Evolutionary conservation across 2,797 vertebrate genomes (phyloP).

Genomic region (Aeoliscus strigatus): DNA sequence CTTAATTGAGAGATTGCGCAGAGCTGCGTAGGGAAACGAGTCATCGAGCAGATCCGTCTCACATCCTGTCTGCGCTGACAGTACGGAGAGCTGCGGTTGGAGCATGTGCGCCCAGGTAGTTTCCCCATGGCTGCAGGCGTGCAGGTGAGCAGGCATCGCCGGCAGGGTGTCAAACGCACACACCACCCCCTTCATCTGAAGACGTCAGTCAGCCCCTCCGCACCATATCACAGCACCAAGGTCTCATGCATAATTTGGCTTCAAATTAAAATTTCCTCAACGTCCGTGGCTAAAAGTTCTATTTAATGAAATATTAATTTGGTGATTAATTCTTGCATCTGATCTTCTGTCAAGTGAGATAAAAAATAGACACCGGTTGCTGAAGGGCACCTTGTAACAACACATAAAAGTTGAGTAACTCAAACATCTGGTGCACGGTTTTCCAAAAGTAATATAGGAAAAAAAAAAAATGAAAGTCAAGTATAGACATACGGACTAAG

Average conservation of each 20-base stretch:
- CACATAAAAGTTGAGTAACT: constrained; percentile 55
- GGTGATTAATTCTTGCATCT: constrained; percentile 64
- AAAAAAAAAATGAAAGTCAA: constrained; percentile 41
- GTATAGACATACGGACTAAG: constrained; percentile 40
- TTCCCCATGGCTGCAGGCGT: constrained; percentile 62
- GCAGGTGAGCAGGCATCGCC: constrained; percentile 53
- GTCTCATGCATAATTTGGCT: constrained; percentile 69
- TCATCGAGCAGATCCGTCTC: constrained; percentile 54
- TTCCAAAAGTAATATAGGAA: constrained; percentile 23
- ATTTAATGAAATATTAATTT: constrained; percentile 74
- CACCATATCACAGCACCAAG: constrained; percentile 47
- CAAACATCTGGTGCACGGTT: constrained; percentile 34
- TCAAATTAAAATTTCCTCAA: constrained; percentile 66
- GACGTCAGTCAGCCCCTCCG: constrained; percentile 58
- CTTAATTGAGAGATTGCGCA: constrained; percentile 44
- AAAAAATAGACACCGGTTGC: constrained; percentile 49
- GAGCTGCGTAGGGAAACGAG: constrained; percentile 27
- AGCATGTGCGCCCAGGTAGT: constrained; percentile 55
- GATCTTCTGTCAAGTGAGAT: constrained; percentile 64
- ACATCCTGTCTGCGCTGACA: constrained; percentile 59
- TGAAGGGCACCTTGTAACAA: constrained; percentile 59
- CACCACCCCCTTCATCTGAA: constrained; percentile 44
- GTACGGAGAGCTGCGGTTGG: constrained; percentile 47
- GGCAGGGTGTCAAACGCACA: constrained; percentile 61
- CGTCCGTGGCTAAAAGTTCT: constrained; percentile 51